Evolutionary conservation across 2,797 vertebrate genomes (phyloP).

Genomic region (Onychomys arenicola): DNA sequence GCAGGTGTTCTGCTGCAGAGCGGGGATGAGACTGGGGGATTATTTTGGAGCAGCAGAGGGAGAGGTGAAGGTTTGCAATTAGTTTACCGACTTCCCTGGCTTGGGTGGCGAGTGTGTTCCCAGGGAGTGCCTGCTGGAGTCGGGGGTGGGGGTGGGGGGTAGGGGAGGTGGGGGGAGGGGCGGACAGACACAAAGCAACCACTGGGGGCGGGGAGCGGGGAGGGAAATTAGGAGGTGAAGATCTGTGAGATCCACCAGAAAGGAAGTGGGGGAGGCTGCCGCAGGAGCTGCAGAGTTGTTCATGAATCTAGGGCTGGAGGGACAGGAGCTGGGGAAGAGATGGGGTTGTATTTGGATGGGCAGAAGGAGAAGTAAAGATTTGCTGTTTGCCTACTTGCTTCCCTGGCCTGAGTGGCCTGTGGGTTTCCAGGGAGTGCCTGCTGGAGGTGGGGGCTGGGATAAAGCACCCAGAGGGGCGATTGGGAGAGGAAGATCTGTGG

Average conservation of each 20-base stretch:
- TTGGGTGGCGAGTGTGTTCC: background rate
- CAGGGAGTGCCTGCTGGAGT: background rate
- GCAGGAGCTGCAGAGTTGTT: background rate
- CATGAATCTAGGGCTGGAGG: background rate
- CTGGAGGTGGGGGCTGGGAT: background rate
- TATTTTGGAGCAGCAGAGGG: background rate
- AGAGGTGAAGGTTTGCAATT: background rate
- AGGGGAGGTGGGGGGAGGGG: background rate
- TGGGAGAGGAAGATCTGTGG: background rate
- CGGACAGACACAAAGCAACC: background rate
- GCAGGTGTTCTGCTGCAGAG: background rate
- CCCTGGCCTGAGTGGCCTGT: background rate
- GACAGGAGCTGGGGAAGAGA: background rate
- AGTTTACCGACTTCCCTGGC: background rate
- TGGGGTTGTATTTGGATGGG: background rate
- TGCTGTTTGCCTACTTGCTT: background rate
- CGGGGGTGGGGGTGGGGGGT: background rate
- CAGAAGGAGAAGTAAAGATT: background rate
- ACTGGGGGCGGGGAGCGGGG: background rate
- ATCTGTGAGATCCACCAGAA: background rate
- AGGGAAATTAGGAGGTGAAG: background rate
- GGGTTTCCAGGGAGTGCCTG: background rate
- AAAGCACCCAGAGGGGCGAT: background rate
- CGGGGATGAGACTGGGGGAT: background rate
- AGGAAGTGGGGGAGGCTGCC: background rate